phyloP scores from a whole-genome alignment of 2,113 vertebrate species.

The Prunella fulvescens region DNA sequence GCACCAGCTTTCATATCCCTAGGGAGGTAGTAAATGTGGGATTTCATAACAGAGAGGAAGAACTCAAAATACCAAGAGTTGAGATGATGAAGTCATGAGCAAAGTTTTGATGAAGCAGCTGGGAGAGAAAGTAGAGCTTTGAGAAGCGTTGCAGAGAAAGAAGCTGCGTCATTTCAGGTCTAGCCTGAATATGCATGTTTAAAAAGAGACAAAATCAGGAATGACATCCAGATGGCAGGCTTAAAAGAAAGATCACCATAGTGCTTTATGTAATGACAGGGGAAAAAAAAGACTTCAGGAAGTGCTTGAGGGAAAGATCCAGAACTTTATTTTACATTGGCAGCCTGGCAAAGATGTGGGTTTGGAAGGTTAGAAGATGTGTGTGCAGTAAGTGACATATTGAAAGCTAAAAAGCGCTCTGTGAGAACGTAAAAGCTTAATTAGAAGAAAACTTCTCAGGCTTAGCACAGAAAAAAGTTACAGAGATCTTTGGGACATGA shows the following conservation, averaged over 20 bases:
- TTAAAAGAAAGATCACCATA: constrained; percentile 31
- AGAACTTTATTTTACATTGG: constrained; percentile 24
- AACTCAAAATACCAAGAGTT: not conserved
- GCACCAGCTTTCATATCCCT: not conserved
- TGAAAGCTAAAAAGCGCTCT: not conserved
- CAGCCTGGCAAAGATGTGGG: constrained; percentile 37
- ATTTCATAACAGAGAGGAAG: not conserved
- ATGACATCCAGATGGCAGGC: constrained; percentile 54
- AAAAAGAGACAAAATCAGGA: constrained; percentile 45
- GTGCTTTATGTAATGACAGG: constrained; percentile 16
- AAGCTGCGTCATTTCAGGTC: constrained; percentile 42
- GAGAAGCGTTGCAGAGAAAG: not conserved
- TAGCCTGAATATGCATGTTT: constrained; percentile 27
- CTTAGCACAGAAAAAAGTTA: not conserved
- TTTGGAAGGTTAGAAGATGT: constrained; percentile 17
- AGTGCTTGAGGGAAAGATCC: constrained; percentile 30
- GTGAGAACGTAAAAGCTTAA: not conserved
- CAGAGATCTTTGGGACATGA: not conserved
- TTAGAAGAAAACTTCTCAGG: not conserved
- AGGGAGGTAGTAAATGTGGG: not conserved
- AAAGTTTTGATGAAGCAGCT: not conserved
- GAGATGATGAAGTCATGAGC: not conserved
- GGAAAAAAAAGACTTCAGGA: not conserved
- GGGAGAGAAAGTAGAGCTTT: not conserved
- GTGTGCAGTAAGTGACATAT: not conserved